phyloP scores from a whole-genome alignment of 2,113 vertebrate species.

The Coreoperca whiteheadi region DNA sequence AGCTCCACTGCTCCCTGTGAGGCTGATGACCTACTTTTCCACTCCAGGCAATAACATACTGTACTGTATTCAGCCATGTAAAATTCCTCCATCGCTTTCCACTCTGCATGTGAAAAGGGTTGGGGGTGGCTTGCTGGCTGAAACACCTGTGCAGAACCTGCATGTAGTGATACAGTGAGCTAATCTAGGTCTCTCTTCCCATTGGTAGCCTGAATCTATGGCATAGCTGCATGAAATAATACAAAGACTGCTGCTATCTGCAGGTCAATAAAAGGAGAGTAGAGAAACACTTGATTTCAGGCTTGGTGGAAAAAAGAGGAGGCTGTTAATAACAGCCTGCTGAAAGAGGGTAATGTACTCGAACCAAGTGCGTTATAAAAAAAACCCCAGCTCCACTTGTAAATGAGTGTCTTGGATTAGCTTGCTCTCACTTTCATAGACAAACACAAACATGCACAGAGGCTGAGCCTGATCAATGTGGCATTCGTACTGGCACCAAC shows the following conservation, averaged over 20 bases:
- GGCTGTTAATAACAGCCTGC: slow-evolving; percentile 30
- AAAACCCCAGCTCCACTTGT: not conserved
- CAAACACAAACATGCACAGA: not conserved
- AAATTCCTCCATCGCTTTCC: slow-evolving; percentile 61
- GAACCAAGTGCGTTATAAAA: slow-evolving; percentile 21
- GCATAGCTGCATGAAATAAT: slow-evolving; percentile 19
- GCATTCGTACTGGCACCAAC: not conserved
- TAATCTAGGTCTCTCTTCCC: slow-evolving; percentile 6
- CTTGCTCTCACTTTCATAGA: not conserved
- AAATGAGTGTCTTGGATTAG: slow-evolving; percentile 4
- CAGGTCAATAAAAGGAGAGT: slow-evolving; percentile 14
- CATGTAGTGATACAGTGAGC: not conserved
- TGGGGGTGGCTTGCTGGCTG: not conserved
- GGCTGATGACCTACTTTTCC: slow-evolving; percentile 77
- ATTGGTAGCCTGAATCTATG: not conserved
- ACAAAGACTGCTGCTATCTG: slow-evolving; percentile 8
- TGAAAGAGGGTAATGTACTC: slow-evolving; percentile 24
- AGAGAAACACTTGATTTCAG: slow-evolving; percentile 17
- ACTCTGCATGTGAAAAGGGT: slow-evolving; percentile 39
- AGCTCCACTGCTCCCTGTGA: slow-evolving; percentile 57
- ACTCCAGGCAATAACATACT: slow-evolving; percentile 61
- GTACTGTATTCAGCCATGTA: slow-evolving; percentile 56
- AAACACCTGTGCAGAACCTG: slow-evolving; percentile 41
- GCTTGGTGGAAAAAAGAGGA: not conserved
- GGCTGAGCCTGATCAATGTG: not conserved